Evolutionary conservation across 2,113 vertebrate genomes (phyloP), one percentile per base, ranked within the genome.

Genomic region (Macroglossus sobrinus): DNA sequence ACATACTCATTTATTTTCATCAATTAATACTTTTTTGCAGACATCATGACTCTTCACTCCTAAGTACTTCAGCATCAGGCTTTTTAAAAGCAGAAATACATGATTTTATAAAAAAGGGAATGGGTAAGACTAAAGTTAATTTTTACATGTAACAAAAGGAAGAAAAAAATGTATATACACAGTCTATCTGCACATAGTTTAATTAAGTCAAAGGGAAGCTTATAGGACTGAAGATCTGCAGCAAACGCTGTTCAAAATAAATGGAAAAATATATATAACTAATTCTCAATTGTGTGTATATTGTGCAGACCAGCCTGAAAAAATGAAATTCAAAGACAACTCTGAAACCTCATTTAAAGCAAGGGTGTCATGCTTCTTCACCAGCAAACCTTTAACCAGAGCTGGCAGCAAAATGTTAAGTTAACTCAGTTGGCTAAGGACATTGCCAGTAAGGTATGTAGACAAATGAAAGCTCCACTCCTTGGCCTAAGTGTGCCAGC

Each of bases 81-180:
- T 93, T 89, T 79, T 93, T 43, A 68, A 75, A 88, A 64, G 72
- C 61, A 88, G 21, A 88, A 78, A 88, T 50, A 84, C 21, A 72
- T 4, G 43, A n/a, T 53, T 69, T 61, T 63, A 66, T 11, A 89
- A 93, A 84, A 59, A 66, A 81, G 24, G 40, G n/a, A 85, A 79
- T 14, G 26, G 38, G 22, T 61, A 43, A 74, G 64, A 79, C 33
- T 79, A 85, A 84, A 90, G 68, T 87, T 50, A 64, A 59, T 19
- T 91, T 69, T 59, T 43, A 71, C 26, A 66, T 79, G 21, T 47
- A 79, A 84, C 26, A n/a, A 75, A 92, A 78, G 21, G 22, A 45
- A 82, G 43, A 21, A 63, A 45, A 28, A 86, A 57, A 61, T 12
- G 33, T 0, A 14, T 2, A 7, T 57, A 91, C 3, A n/a, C 14